phyloP scores from a whole-genome alignment of 2,797 vertebrate genomes.

The Rhincodon typus region DNA sequence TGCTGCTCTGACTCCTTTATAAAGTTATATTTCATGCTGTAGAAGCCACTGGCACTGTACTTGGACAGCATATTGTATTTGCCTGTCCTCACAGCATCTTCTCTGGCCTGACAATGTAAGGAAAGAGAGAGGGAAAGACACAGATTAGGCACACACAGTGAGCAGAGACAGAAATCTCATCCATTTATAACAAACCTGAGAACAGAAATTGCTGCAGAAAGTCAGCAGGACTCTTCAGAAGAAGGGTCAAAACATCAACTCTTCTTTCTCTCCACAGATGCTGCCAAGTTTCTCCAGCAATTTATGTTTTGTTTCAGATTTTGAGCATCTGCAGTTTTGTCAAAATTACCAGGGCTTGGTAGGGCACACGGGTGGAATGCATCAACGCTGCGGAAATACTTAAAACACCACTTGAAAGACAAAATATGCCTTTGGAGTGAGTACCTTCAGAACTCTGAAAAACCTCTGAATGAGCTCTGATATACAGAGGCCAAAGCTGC shows the following conservation, averaged over 20 bases:
- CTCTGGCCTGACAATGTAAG: not conserved
- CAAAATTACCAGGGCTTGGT: not conserved
- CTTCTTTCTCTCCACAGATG: too few relatives aligned
- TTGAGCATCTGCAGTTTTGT: too few relatives aligned
- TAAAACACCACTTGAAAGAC: not conserved
- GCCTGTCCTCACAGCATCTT: not conserved
- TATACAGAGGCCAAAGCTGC: not conserved
- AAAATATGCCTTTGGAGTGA: not conserved
- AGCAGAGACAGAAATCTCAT: not conserved
- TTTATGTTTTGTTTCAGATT: too few relatives aligned
- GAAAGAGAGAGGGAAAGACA: not conserved
- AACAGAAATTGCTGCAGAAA: too few relatives aligned
- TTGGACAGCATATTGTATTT: not conserved
- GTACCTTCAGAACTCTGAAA: not conserved
- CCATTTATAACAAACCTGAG: not conserved
- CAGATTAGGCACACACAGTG: not conserved
- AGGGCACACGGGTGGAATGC: not conserved
- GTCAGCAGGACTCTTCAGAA: too few relatives aligned
- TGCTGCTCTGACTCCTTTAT: constrained; percentile 29
- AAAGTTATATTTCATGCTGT: not conserved
- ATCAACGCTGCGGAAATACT: not conserved
- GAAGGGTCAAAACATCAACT: too few relatives aligned
- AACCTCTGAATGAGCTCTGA: not conserved
- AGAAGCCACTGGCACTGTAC: not conserved
- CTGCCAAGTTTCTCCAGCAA: too few relatives aligned